Base-by-base conservation (phyloP, 1,140 invertebrate species). In the Psilanteris sp. region DNA sequence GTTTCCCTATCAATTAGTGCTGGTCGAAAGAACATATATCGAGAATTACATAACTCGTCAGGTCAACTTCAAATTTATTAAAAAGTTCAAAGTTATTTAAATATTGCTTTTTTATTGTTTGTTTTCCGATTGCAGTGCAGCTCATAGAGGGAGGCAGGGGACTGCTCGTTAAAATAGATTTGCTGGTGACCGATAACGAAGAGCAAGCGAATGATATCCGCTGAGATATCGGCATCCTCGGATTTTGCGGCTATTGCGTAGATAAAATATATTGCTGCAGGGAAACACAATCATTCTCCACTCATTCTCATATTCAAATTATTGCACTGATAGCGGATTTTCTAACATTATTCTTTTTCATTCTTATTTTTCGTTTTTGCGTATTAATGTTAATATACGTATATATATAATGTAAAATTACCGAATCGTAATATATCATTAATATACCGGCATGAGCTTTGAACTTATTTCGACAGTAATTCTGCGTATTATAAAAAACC, bases 171-270 rank as follows among this genome's bases (percentile, higher is more conserved):
- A 74, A 66, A 61, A 27, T 39, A 41, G 54, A 41, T 62, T 52
- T 61, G 62, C 31, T 16, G 34, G 37, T 48, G 37, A 46, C 59
- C 59, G 78, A 80, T 78, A 78, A 80, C 78, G 75, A 78, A 78
- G 62, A 57, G 62, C 64, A 48, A 78, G 52, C 68, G 75, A 77
- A 73, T 78, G 75, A 79, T 76, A 73, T 73, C 74, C 72, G 72
- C 5, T 50, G 66, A 70, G 75, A 78, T 78, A 77, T 62, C 43
- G 66, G 66, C 43, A 41, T 54, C 61, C 62, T 59, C 55, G 66
- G 55, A 59, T 54, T 62, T 72, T 48, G 55, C 44, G 37, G 50
- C 54, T 73, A 76, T 76, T 71, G 55, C 52, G 55, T 62, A 50
- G 48, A 72, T 67, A 76, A 76, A 78, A 67, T 74, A 71, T 66